A percentile compares a stretch with the other conserved stretches of the same genome.
Evolutionary conservation across 2,888 invertebrate genomes (phyloP).

Genomic region (Euplexia lucipara): DNA sequence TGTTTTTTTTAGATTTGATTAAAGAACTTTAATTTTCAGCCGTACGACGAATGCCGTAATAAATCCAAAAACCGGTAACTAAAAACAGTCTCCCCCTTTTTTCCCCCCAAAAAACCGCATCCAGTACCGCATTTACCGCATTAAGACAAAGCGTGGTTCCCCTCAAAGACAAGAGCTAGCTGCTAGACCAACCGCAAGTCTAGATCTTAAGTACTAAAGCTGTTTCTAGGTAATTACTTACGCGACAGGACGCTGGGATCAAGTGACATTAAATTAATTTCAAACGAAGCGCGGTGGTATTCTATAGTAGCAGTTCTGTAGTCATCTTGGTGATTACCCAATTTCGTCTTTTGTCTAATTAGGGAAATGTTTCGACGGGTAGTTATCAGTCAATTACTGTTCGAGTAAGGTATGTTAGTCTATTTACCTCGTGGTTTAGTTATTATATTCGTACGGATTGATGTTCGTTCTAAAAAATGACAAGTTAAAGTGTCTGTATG

Average conservation of each 20-base stretch:
- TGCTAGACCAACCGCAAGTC: slow-evolving; percentile 60
- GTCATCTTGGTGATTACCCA: slow-evolving; percentile 7
- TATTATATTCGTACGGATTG: no score
- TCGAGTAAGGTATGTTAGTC: neutral
- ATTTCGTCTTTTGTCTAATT: neutral
- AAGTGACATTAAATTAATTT: slow-evolving; percentile 65
- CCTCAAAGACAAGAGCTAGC: slow-evolving; percentile 56
- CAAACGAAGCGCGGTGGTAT: slow-evolving; percentile 57
- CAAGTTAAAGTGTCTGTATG: no score
- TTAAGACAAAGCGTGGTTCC: slow-evolving; percentile 49
- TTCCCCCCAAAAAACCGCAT: slow-evolving; percentile 26
- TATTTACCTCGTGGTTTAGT: neutral
- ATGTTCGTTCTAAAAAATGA: no score
- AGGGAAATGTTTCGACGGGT: neutral
- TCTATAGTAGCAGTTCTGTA: slow-evolving; percentile 32
- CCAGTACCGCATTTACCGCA: slow-evolving; percentile 28
- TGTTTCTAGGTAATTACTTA: slow-evolving; percentile 71
- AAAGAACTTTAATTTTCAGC: no score
- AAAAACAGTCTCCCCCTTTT: slow-evolving; percentile 6
- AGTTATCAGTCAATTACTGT: neutral
- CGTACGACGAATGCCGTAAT: no score
- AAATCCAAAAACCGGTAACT: neutral
- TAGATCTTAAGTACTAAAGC: slow-evolving; percentile 67
- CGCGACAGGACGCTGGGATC: slow-evolving; percentile 56
- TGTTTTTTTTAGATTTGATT: no score